A percentile compares a stretch with the other conserved stretches of the same genome.
Conservation (phyloP, 2,113 vertebrate species). For the Athene noctua region DNA sequence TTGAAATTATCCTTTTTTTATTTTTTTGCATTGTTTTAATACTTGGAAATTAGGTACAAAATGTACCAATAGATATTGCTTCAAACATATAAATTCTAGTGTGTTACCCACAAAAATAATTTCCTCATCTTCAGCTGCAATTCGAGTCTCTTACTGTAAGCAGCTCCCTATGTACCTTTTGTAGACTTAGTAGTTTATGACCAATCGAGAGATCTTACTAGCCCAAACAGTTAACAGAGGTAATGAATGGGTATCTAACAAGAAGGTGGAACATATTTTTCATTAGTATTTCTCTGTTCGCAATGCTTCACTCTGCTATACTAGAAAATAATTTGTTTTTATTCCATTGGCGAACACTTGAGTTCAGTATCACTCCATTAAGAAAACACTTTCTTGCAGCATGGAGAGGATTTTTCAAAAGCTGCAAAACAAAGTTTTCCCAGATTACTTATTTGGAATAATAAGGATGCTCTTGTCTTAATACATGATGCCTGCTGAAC, state of each 20-base stretch:
- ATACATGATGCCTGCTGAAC: background rate
- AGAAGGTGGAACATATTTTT: background rate
- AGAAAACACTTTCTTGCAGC: background rate
- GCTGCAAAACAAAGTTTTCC: background rate
- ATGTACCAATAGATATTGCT: background rate
- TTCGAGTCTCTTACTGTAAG: background rate
- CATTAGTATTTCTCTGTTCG: background rate
- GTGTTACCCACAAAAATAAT: background rate
- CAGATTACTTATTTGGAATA: background rate
- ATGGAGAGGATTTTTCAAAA: background rate
- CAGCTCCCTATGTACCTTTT: background rate
- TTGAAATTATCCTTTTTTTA: background rate
- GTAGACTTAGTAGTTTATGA: background rate
- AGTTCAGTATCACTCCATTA: background rate
- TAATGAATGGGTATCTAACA: background rate
- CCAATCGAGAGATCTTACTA: background rate
- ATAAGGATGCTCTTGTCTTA: background rate
- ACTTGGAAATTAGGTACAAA: background rate
- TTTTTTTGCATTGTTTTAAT: background rate
- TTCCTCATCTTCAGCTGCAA: background rate
- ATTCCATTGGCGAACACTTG: background rate
- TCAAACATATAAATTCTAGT: background rate
- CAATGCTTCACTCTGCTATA: background rate
- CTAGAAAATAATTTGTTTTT: background rate
- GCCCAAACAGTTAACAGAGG: background rate